Evolutionary conservation across 2,113 vertebrate species (phyloP), one percentile per base, ranked within the genome.

Genomic region (Ptilonorhynchus violaceus): DNA sequence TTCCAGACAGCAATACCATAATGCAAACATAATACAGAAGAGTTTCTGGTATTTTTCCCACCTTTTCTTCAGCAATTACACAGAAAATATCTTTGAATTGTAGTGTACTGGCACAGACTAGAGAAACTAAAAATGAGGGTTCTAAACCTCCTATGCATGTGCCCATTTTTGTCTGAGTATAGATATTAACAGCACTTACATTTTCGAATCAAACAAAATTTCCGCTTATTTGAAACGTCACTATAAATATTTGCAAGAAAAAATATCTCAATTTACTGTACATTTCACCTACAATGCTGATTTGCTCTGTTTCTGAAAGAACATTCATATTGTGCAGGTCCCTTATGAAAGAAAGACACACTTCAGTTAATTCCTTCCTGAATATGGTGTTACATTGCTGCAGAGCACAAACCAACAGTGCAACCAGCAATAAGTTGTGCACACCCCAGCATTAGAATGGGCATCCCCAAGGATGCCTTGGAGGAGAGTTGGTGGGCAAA

Each of bases 321-420:
- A 10, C 0, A 0, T 15, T 78, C 27, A 50, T 60, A 60, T 83
- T 18, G 31, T 33, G 11, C 3, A 0, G 1, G 19, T 31, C 37
- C 62, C 13, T 53, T 44, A 47, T 1, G 15, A 27, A 21, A 76
- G 20, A 73, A 41, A 31, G 53, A 28, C 9, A 42, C 18, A 47
- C 12, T 68, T 59, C 9, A 49, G 19, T 63, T 31, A 56, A 44
- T 49, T 47, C 17, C 14, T 55, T 72, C 31, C 86, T 67, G 75
- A 62, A 50, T 7, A 46, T 1, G 35, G 7, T 8, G 33, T 14
- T 88, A 6, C 5, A 55, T 2, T 4, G 31, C 37, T 8, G n/a
- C 21, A 47, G 41, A 10, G 15, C 46, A 58, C 52, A 60, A 67
- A 53, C 8, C 25, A 41, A 15, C 15, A 52, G 52, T 2, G 15